Conservation (phyloP, 2,797 vertebrate genomes). For the Characodon lateralis region DNA sequence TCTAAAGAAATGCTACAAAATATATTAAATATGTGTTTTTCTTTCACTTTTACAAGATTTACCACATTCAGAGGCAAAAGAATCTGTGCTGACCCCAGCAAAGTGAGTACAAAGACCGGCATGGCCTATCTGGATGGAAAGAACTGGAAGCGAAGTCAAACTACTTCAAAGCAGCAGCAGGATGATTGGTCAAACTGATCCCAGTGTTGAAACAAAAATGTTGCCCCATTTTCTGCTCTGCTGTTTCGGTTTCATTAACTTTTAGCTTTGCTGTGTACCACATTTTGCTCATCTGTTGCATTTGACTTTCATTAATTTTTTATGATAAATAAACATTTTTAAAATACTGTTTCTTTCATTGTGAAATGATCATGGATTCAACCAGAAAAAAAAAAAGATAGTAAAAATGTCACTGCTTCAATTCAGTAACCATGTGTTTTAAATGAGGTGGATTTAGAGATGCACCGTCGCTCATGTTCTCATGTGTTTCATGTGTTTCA, state of each 20-base stretch:
- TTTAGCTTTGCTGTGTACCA: neutral
- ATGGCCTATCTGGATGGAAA: constrained; percentile 64
- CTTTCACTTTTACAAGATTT: constrained; percentile 61
- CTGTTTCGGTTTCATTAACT: neutral
- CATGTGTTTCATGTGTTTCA: neutral
- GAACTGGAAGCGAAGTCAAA: neutral
- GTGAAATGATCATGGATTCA: neutral
- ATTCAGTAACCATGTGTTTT: neutral
- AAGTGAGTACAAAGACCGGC: constrained; percentile 48
- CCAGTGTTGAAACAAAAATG: neutral
- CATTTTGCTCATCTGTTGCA: neutral
- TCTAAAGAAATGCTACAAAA: neutral
- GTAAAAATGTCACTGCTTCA: neutral
- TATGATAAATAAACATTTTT: constrained; percentile 26
- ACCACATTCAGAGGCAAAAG: constrained; percentile 15
- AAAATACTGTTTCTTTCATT: constrained; percentile 3
- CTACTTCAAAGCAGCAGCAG: rapidly evolving
- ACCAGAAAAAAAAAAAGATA: constrained; percentile 26
- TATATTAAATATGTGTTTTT: neutral
- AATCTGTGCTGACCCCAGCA: constrained; percentile 59
- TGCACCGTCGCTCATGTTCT: neutral
- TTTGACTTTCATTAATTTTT: constrained; percentile 3
- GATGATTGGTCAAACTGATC: neutral
- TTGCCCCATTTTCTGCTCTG: neutral
- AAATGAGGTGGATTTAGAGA: rapidly evolving